These are phyloP conservation scores for Triplophysa siluroides DNA, from an alignment of 2,113 vertebrate genomes.

Conservation along the genomic window DNA sequence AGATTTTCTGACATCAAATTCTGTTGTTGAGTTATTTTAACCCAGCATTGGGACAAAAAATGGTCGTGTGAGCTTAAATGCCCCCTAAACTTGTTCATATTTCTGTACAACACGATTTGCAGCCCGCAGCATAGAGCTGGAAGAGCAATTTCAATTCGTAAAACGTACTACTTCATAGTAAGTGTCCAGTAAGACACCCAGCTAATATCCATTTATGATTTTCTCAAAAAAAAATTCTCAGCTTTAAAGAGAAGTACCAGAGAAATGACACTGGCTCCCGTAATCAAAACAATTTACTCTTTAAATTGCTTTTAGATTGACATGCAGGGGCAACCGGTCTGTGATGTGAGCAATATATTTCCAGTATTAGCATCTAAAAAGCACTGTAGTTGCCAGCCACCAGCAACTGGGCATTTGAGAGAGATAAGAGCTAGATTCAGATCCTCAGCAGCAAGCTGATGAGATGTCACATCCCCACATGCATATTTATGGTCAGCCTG, in stretches of 20 bases:
- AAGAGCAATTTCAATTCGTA: too few species aligned
- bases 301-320: slow-evolving; percentile 46
- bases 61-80: too few species aligned
- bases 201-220: slow-evolving; percentile 2
- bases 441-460: slow-evolving; percentile 40
- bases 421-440: slow-evolving; percentile 38
- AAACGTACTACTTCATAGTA: too few species aligned
- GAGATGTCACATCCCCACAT: slow-evolving; percentile 32
- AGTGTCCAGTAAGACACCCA: too few species aligned
- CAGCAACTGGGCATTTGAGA: slow-evolving; percentile 45
- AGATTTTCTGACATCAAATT: too few species aligned
- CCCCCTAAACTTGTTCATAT: too few species aligned
- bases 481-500: slow-evolving; percentile 37
- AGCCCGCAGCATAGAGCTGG: too few species aligned
- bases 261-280: slow-evolving; percentile 17
- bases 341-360: slow-evolving; percentile 40
- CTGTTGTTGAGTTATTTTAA: too few species aligned
- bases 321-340: slow-evolving; percentile 25
- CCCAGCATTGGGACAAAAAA: too few species aligned
- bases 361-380: slow-evolving; percentile 46
- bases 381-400: slow-evolving; percentile 40
- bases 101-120: too few species aligned
- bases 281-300: slow-evolving; percentile 44
- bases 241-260: not conserved
- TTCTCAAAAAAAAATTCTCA: not conserved